Percentiles rank a stretch among this genome's conserved stretches.
phyloP scores from a whole-genome alignment of 1,140 invertebrate species.

The Aphidius gifuensis region DNA sequence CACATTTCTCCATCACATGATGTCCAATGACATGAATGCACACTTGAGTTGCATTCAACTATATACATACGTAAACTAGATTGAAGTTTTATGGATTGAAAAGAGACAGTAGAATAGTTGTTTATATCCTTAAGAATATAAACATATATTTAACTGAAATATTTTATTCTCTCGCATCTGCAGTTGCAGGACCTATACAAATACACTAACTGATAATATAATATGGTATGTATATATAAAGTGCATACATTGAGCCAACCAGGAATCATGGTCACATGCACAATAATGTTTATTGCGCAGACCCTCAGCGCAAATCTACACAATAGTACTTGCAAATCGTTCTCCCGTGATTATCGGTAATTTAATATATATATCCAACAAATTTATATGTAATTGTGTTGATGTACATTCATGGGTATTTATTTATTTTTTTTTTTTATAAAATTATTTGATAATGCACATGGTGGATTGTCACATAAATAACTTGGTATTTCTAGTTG shows the following conservation, averaged over 20 bases:
- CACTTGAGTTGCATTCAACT: constrained; percentile 21
- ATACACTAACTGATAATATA: too few relatives aligned
- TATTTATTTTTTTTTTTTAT: too few relatives aligned
- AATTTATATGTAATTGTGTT: too few relatives aligned
- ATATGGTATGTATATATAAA: too few relatives aligned
- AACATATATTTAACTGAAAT: too few relatives aligned
- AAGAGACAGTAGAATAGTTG: not conserved
- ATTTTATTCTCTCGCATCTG: too few relatives aligned
- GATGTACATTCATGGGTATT: too few relatives aligned
- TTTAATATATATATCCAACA: constrained; percentile 23
- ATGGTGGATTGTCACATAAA: not conserved
- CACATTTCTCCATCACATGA: constrained; percentile 11
- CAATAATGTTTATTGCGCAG: not conserved
- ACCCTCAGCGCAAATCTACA: constrained; percentile 15
- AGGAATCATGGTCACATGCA: too few relatives aligned
- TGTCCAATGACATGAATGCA: constrained; percentile 34
- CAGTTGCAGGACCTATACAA: too few relatives aligned
- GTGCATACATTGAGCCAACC: too few relatives aligned
- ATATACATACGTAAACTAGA: constrained; percentile 1
- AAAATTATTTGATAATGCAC: too few relatives aligned
- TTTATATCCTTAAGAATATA: too few relatives aligned
- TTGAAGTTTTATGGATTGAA: not conserved
- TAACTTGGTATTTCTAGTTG: not conserved
- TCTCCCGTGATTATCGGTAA: constrained; percentile 35
- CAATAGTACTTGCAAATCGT: constrained; percentile 36